Evolutionary conservation across 2,113 vertebrate species (phyloP).

Genomic region (Leptosomus discolor): DNA sequence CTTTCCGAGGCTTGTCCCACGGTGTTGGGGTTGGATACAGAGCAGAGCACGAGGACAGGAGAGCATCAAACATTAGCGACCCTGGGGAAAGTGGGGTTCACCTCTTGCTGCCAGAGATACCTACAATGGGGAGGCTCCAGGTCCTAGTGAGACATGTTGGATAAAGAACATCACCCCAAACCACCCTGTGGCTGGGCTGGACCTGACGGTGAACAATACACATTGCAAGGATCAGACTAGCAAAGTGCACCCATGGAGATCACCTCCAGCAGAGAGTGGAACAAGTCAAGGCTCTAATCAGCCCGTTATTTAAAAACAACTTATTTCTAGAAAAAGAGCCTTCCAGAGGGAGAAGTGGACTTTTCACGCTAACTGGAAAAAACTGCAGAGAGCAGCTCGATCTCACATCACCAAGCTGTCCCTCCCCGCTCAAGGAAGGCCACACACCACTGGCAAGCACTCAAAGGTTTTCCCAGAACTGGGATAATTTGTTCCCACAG

Average conservation of each 20-base stretch:
- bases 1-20: neutral
- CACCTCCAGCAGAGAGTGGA: neutral
- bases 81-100: neutral
- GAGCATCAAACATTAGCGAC: neutral
- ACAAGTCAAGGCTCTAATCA: neutral
- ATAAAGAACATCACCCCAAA: neutral
- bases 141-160: rapidly evolving
- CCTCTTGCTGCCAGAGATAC: neutral
- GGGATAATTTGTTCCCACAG: neutral
- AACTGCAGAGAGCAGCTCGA: neutral
- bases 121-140: rapidly evolving
- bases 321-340: neutral
- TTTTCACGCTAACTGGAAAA: neutral
- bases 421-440: neutral
- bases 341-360: neutral
- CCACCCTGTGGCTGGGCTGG: neutral
- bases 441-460: neutral
- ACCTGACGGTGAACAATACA: neutral
- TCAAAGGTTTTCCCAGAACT: neutral
- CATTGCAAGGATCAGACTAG: neutral
- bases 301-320: neutral
- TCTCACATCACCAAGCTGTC: neutral
- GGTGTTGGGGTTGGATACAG: neutral
- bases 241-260: neutral
- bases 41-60: rapidly evolving